Evolutionary conservation across 2,888 invertebrate genomes (phyloP), one percentile per base, ranked within the genome.

Genomic region (Dolichopus griseipennis): DNA sequence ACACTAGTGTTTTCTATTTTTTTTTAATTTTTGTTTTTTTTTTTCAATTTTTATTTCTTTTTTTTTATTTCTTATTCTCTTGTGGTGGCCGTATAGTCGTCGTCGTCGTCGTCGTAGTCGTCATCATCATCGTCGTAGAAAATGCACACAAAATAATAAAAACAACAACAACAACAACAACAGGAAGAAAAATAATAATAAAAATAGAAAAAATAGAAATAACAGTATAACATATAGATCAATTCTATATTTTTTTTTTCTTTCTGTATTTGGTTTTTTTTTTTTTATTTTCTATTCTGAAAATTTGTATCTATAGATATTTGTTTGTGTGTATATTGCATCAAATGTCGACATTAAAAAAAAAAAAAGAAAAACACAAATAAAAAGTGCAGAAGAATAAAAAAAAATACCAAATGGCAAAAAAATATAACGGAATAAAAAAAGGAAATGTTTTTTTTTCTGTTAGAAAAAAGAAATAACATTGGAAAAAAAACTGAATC

Each of bases 31-130:
- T 52, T 52, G 18, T 52, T 52, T 52, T 15, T 52, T 52, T 12
- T 52, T 52, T 52, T 15, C 43, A n/a, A 34, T 7, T 9, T 34
- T 5, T 9, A 15, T 12, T 43, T 12, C 12, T 43, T 43, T 52
- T 15, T 52, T 52, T 3, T 52, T 52, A 52, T 52, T 52, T 52
- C 52, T 52, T 52, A 52, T 52, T 52, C 52, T 18, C 52, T 52
- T 52, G 52, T 52, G 52, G 52, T 52, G 52, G 52, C 52, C 52
- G 52, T 52, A 52, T 52, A 52, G 52, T 52, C 52, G n/a, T 52
- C 52, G 52, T 52, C 9, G 52, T 52, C 18, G 18, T 18, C 43
- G 43, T 43, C 43, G 43, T 43, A 7, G 43, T 43, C 43, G 43
- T 43, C n/a, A n/a, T n/a, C 27, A 27, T 27, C 27, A 27, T 27